Percentiles rank a stretch among this genome's conserved stretches.
Evolutionary conservation across 2,888 invertebrate genomes (phyloP).

Genomic region (Machimus rusticus): DNA sequence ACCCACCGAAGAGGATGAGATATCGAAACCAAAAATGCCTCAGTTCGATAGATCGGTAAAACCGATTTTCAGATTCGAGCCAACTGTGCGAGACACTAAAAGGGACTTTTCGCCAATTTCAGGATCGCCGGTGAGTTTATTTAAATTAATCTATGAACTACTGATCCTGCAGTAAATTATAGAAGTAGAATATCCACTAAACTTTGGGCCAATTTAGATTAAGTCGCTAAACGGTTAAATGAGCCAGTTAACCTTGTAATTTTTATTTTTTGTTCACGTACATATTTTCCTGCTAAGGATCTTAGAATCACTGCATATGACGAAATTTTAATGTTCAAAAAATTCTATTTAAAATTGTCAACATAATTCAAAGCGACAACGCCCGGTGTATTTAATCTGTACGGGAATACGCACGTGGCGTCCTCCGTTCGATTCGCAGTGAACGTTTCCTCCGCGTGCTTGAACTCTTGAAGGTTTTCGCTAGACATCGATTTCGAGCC

Average conservation of each 20-base stretch:
- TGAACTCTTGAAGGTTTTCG: slow-evolving; percentile 16
- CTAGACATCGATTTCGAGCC: background rate
- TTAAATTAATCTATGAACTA: background rate
- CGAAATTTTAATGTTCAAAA: background rate
- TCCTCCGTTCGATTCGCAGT: background rate
- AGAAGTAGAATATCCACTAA: no score
- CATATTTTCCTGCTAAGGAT: background rate
- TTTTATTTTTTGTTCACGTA: no score
- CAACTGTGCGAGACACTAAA: slow-evolving; percentile 57
- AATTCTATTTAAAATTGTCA: background rate
- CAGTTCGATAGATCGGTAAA: slow-evolving; percentile 71
- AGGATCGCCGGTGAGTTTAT: slow-evolving; percentile 66
- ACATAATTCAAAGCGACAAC: background rate
- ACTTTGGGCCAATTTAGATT: no score
- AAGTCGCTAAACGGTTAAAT: no score
- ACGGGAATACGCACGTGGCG: background rate
- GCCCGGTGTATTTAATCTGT: background rate
- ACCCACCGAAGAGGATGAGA: slow-evolving; percentile 57
- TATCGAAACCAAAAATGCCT: slow-evolving; percentile 63
- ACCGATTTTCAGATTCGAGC: slow-evolving; percentile 62
- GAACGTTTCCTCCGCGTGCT: background rate
- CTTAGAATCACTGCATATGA: no score
- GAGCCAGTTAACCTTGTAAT: no score
- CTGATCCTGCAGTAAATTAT: background rate
- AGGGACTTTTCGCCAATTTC: slow-evolving; percentile 70